These are phyloP conservation scores for Calypte anna DNA, from an alignment of 2,113 vertebrate genomes.

Conservation along the genomic window DNA sequence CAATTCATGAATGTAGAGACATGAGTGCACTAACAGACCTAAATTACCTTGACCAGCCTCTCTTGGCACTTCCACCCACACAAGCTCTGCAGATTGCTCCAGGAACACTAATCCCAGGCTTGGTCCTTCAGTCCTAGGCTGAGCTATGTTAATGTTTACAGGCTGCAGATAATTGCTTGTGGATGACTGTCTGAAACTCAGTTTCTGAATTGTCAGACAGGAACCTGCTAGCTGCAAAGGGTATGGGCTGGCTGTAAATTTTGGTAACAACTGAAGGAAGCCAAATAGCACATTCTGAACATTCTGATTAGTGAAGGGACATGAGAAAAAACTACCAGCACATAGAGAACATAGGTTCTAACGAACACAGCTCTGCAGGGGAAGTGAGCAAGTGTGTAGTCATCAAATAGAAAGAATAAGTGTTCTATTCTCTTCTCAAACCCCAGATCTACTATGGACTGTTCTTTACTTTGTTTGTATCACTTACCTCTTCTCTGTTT, in stretches of 20 bases:
- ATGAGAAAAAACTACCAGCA: background rate
- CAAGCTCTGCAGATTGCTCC: background rate
- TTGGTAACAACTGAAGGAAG: background rate
- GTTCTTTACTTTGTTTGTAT: background rate
- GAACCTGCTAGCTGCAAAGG: background rate
- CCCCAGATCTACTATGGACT: background rate
- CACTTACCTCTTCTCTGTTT: background rate
- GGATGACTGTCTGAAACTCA: background rate
- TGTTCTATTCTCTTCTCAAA: background rate
- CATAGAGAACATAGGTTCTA: background rate
- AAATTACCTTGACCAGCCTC: background rate
- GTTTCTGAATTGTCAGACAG: background rate
- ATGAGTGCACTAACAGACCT: background rate
- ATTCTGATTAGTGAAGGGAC: background rate
- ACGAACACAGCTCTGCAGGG: background rate
- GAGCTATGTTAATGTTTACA: background rate
- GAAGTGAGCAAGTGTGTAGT: background rate
- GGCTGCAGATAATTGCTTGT: background rate
- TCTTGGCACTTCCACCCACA: background rate
- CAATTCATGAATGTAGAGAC: background rate
- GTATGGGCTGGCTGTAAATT: background rate
- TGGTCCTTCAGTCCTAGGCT: background rate
- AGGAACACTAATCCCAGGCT: background rate
- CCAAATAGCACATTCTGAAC: background rate
- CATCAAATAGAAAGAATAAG: background rate